Conservation (phyloP, 64 coral and sea anemone species). For the Trachythela sp. region DNA sequence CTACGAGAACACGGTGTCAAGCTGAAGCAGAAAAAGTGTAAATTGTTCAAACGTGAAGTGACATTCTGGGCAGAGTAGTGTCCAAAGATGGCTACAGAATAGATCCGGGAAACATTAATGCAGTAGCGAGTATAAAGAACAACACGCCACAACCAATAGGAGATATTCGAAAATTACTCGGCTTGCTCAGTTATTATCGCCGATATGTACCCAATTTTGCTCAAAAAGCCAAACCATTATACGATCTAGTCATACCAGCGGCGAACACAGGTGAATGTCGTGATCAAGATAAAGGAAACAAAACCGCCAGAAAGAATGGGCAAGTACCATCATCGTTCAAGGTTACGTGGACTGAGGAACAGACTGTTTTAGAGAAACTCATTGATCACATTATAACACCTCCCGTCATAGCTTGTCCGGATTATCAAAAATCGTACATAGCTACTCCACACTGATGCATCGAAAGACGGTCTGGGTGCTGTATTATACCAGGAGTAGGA, state of each 20-base stretch:
- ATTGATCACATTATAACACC: background rate
- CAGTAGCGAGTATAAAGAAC: background rate
- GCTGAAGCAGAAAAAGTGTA: slow-evolving; percentile 5
- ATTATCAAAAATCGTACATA: background rate
- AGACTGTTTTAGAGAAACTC: background rate
- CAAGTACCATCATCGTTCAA: background rate
- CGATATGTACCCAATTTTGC: slow-evolving; percentile 11
- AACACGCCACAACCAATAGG: background rate
- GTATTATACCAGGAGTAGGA: background rate
- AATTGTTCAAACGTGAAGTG: slow-evolving; percentile 1
- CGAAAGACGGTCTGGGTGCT: background rate
- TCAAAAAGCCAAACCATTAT: background rate
- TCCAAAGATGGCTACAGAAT: slow-evolving; percentile 50
- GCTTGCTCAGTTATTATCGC: slow-evolving; percentile 2
- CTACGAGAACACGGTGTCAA: slow-evolving; percentile 1
- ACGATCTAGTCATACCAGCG: background rate
- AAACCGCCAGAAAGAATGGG: background rate
- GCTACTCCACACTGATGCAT: slow-evolving; percentile 1
- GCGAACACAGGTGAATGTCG: background rate
- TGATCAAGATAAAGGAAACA: background rate
- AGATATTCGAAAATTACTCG: background rate
- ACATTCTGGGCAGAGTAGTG: slow-evolving; percentile 24
- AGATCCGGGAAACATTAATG: slow-evolving; percentile 41
- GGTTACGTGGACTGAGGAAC: background rate
- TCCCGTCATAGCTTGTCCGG: background rate